Evolutionary conservation across 2,113 vertebrate species (phyloP), one percentile per base, ranked within the genome.

Genomic region (Eclectus roratus): DNA sequence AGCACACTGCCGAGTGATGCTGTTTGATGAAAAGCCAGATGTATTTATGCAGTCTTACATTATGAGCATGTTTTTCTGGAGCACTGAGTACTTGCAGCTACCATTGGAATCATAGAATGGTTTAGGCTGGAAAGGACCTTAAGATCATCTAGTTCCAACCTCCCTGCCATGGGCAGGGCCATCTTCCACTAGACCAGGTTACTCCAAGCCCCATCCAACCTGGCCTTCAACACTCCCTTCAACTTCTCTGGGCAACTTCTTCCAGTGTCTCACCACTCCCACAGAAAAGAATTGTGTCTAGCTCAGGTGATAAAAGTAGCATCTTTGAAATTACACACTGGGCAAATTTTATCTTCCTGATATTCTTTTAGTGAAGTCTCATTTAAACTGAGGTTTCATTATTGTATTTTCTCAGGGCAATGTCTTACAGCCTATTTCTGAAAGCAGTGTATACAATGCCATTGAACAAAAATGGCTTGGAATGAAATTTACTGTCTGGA

Each of bases 11-110:
- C 35, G 25, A 80, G 60, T 35, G 43, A 43, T 77, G 71, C 20
- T 78, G 64, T 93, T 78, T 94, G 83, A 93, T 80, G 80, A 86
- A 64, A 16, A 94, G 55, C 79, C 82, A 90, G 28, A 39, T 50
- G 35, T 60, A 52, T 60, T 78, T 65, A 58, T 35, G 74, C 63
- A 46, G 4, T 64, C 55, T 78, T 31, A 71, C 21, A 44, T 23
- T 10, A 20, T 7, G 13, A 35, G 55, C 17, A 23, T 37, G 33
- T 41, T 94, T 68, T 88, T 80, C 72, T 71, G 55, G 64, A 88
- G 35, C 31, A 28, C n/a, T 60, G 47, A 66, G 27, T 50, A 10
- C 27, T 64, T 73, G 18, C 64, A 88, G 33, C 39, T 55, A 49
- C 37, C 21, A 2, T 31, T 47, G 33, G 20, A 58, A 58, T 23